Evolutionary conservation across 2,113 vertebrate genomes (phyloP), one percentile per base, ranked within the genome.

Genomic region (Oostethus manadensis): DNA sequence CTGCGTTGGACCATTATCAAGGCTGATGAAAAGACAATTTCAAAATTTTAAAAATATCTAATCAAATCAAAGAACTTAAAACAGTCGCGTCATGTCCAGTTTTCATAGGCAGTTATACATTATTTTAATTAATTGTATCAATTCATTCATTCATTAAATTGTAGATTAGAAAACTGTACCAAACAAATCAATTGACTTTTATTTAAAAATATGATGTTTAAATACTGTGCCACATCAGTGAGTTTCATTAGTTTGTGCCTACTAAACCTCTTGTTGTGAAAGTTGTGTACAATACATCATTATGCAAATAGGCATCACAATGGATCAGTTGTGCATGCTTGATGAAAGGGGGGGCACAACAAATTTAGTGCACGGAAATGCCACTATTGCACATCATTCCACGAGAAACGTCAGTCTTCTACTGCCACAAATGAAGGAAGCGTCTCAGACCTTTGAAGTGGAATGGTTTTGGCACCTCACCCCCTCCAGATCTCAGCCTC

Each of bases 391-490:
- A 51, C 70, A 53, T 14, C 46, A 44, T 71, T 76, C 53, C 53
- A 29, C 64, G 60, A 33, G 56, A 8, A 9, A 46, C 57, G 38
- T 38, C 68, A 70, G 71, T 1, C 7, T 0, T 62, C 55, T 22
- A 72, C 62, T 80, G 86, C 43, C 51, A 67, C 55, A 44, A 69
- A 73, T 53, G 49, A 66, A 70, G 58, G 62, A 62, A 71, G 66
- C 66, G 69, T 58, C 60, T 64, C 66, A 70, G 18, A 43, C 45
- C 79, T 87, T 87, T 88, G 74, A 85, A 84, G 77, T 79, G 58
- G 63, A 62, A 69, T n/a, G 0, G 9, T 54, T 74, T 86, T 86
- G 85, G 77, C n/a, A 80, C 76, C 73, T 86, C 78, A 80, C 85
- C 89, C 70, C 10, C 20, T 62, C 62, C 68, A 75, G 2, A 58